phyloP scores from a whole-genome alignment of 2,113 vertebrate genomes.

The Barnardius zonarius region DNA sequence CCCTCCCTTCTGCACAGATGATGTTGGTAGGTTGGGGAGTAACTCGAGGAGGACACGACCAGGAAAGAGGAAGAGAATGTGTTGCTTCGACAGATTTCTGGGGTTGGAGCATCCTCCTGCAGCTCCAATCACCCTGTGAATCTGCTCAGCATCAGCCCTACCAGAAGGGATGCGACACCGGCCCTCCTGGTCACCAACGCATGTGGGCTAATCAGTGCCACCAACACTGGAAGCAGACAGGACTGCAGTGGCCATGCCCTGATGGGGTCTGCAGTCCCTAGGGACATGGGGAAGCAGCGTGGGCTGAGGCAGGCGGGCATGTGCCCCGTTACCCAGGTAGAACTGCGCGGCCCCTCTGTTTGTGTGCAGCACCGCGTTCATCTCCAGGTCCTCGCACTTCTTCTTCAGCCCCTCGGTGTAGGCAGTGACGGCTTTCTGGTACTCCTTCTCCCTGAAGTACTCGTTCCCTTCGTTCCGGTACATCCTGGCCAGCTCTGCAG shows the following conservation, averaged over 20 bases:
- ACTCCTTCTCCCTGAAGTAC: slow-evolving; percentile 91
- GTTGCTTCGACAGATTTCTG: neutral
- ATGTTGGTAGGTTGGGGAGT: neutral
- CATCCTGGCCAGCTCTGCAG: slow-evolving; percentile 82
- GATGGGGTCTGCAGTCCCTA: neutral
- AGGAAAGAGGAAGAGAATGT: neutral
- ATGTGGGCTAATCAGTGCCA: neutral
- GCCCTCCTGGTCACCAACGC: neutral
- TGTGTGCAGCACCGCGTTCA: slow-evolving; percentile 81
- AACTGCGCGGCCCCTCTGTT: slow-evolving; percentile 92
- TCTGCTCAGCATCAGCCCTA: neutral
- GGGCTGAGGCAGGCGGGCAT: neutral
- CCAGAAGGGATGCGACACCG: neutral
- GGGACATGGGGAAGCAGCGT: no score
- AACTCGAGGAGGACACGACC: neutral
- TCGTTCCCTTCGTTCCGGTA: slow-evolving; percentile 91
- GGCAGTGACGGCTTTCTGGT: slow-evolving; percentile 78
- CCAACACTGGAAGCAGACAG: neutral
- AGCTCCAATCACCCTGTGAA: neutral
- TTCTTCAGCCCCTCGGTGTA: slow-evolving; percentile 86
- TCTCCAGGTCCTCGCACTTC: slow-evolving; percentile 76
- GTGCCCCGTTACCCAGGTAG: slow-evolving; percentile 74
- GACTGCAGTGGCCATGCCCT: neutral
- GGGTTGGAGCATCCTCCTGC: neutral
- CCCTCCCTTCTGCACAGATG: neutral